These are phyloP conservation scores for Centrocercus urophasianus DNA, from an alignment of 2,113 vertebrate species.

Conservation along the genomic window DNA sequence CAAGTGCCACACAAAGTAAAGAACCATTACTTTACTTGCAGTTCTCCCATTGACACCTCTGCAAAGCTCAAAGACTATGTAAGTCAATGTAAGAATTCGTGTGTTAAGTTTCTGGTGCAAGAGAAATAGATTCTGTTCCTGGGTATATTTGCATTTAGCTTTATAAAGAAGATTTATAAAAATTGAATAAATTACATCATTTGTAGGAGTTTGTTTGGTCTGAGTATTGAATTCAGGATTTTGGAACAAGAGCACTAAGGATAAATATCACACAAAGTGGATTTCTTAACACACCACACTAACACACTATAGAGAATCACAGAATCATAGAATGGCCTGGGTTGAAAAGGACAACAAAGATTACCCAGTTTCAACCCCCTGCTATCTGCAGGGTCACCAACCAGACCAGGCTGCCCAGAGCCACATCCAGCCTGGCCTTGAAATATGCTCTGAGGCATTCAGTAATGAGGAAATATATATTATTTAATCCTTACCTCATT, in stretches of 20 bases:
- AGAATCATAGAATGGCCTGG: too few relatives aligned
- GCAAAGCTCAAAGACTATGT: not conserved
- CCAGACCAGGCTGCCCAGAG: too few relatives aligned
- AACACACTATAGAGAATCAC: not conserved
- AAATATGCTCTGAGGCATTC: not conserved
- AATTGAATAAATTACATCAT: not conserved
- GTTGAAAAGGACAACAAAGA: too few relatives aligned
- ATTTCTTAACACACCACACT: not conserved
- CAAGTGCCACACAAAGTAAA: not conserved
- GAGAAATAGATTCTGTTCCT: not conserved
- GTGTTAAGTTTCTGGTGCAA: not conserved
- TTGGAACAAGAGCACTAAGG: not conserved
- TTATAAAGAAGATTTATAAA: not conserved
- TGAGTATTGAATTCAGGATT: conserved; percentile 15
- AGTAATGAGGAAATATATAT: not conserved
- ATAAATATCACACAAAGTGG: not conserved
- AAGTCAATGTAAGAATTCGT: not conserved
- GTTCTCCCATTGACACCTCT: not conserved
- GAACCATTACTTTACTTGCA: not conserved
- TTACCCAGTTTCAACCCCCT: too few relatives aligned
- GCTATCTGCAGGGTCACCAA: too few relatives aligned
- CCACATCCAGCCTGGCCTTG: too few relatives aligned
- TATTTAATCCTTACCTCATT: not conserved
- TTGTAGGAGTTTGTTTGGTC: not conserved
- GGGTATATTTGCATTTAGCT: not conserved